A percentile compares a stretch with the other conserved stretches of the same genome.
phyloP scores from a whole-genome alignment of 2,888 invertebrate species.

The Rhopalosiphum nymphaeae region DNA sequence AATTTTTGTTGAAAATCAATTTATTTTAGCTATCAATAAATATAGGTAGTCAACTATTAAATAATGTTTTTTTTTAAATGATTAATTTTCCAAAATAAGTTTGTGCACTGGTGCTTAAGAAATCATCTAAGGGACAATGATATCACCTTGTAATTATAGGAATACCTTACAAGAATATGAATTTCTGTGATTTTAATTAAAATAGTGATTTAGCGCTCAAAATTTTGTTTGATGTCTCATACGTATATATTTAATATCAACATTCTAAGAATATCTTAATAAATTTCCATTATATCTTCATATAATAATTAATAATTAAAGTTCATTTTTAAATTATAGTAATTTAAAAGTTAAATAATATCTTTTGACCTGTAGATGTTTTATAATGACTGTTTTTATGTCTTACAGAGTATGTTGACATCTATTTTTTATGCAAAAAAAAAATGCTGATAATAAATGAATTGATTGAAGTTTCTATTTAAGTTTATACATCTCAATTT shows the following conservation, averaged over 20 bases:
- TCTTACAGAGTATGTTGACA: neutral
- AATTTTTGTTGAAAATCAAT: neutral
- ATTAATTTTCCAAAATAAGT: neutral
- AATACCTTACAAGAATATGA: neutral
- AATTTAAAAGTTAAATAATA: neutral
- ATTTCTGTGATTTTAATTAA: neutral
- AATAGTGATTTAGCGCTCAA: neutral
- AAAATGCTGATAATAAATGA: neutral
- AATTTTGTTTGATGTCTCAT: neutral
- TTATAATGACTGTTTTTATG: neutral
- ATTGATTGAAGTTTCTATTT: neutral
- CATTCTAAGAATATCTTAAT: neutral
- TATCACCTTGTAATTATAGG: neutral
- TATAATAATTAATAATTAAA: neutral
- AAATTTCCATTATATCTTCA: neutral
- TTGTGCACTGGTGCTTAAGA: neutral
- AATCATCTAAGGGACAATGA: neutral
- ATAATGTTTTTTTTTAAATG: neutral
- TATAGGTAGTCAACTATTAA: neutral
- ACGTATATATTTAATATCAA: neutral
- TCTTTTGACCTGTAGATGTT: neutral
- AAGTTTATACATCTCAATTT: neutral
- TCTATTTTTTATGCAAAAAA: neutral
- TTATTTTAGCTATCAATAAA: neutral
- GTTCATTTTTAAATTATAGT: neutral